Base-by-base conservation (phyloP, 2,888 invertebrate species). In the Willowsia nigromaculata region DNA sequence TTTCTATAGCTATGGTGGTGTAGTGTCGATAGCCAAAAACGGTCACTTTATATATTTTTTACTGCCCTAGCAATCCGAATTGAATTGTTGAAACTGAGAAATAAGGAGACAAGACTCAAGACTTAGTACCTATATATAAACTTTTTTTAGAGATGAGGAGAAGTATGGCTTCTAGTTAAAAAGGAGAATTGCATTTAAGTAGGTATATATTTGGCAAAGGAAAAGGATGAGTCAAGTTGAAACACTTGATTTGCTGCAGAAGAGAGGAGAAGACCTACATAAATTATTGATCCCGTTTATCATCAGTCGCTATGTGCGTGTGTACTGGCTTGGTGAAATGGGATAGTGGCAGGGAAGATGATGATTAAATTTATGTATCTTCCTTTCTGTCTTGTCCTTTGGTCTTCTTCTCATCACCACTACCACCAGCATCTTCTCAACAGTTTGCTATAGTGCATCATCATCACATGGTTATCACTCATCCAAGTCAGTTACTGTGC, bases 281-380 rank as follows among this genome's bases (percentile, higher is more conserved):
- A 85, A 85, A 85, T 85, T 85, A 85, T 74, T 85, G 84, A 74
- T 85, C 71, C 84, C 84, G 84, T 85, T 85, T 74, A 74, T 85
- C 84, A 85, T 74, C 59, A 56, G 30, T 59, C 33, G 25, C 22
- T 13, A n/a, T n/a, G 9, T 56, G 6, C 13, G 15, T 74, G 1
- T 53, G 5, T 27, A n/a, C 27, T 5, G 59, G 59, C 1, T 59
- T 59, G 27, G n/a, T 59, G 59, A 59, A 59, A 59, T 59, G 59
- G 27, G n/a, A 59, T 59, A 27, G 59, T 37, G 53, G 43, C 71
- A 84, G 37, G 68, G 84, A 71, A 25, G 84, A 84, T 53, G 53
- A 71, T 53, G 59, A 59, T 27, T 11, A 27, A n/a, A n/a, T n/a
- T n/a, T n/a, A n/a, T n/a, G n/a, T n/a, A n/a, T n/a, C 59, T 84